Evolutionary conservation across 23 tunicate genomes (phyloP).

Genomic region (Trididemnum miniatum): DNA sequence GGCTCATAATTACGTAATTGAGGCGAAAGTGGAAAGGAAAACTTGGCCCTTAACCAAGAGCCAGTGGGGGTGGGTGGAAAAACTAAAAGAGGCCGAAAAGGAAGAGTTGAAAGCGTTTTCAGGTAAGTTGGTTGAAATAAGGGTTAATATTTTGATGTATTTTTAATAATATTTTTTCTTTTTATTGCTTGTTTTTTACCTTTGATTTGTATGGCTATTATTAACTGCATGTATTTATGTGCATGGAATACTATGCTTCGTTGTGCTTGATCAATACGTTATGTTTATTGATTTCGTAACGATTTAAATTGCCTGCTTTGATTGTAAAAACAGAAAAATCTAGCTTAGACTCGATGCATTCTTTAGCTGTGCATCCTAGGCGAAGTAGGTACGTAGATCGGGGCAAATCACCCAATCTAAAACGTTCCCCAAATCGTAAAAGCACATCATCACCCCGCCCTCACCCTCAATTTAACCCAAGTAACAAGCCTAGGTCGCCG

Average conservation of each 20-base stretch:
- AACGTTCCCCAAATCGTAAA: conserved; percentile 33
- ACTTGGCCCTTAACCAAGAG: conserved; percentile 73
- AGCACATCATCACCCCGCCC: conserved; percentile 41
- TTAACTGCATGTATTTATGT: no score
- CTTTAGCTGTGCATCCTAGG: neutral
- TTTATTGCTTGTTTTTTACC: no score
- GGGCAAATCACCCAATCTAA: neutral
- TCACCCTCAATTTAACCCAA: conserved; percentile 43
- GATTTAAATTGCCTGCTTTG: no score
- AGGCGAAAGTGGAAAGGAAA: conserved; percentile 64
- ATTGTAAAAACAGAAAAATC: no score
- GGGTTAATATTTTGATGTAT: no score
- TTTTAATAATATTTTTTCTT: no score
- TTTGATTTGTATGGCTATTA: no score
- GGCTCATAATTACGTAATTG: conserved; percentile 67
- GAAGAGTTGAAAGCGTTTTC: conserved; percentile 89
- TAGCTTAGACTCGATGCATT: no score
- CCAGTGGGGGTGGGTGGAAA: conserved; percentile 68
- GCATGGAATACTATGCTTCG: no score
- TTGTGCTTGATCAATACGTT: no score
- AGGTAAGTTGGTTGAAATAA: conserved; percentile 29
- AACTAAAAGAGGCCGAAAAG: conserved; percentile 67
- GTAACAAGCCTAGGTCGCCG: conserved; percentile 49
- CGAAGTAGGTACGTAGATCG: neutral
- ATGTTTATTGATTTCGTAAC: no score